Evolutionary conservation across 1,140 invertebrate genomes (phyloP).

Genomic region (Eriosoma lanigerum): DNA sequence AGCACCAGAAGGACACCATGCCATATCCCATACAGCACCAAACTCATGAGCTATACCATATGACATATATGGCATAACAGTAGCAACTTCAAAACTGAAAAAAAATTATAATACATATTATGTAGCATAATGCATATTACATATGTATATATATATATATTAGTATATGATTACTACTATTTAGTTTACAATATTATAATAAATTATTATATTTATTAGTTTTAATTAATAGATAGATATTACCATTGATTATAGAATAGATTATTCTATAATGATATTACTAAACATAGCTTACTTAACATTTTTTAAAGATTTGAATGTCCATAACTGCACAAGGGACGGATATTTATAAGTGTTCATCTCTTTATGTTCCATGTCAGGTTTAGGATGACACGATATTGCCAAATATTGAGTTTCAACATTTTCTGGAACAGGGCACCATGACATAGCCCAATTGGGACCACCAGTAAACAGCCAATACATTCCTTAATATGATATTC

Average conservation of each 20-base stretch:
- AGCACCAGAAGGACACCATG: slow-evolving; percentile 76
- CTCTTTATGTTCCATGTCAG: slow-evolving; percentile 59
- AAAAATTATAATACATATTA: no score
- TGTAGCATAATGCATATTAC: not conserved
- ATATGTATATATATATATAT: not conserved
- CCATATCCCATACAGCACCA: slow-evolving; percentile 70
- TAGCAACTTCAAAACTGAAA: not conserved
- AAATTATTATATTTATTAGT: no score
- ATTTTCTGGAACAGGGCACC: slow-evolving; percentile 60
- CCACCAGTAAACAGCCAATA: slow-evolving; percentile 63
- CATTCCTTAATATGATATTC: slow-evolving; percentile 10
- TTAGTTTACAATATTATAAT: not conserved
- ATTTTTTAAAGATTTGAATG: slow-evolving; percentile 60
- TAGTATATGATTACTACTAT: not conserved
- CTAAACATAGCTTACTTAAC: slow-evolving; percentile 55
- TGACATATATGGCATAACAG: slow-evolving; percentile 28
- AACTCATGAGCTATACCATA: slow-evolving; percentile 63
- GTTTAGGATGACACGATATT: slow-evolving; percentile 60
- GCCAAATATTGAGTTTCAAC: slow-evolving; percentile 60
- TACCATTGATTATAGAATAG: no score
- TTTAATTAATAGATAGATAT: no score
- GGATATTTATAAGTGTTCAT: slow-evolving; percentile 58
- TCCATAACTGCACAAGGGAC: slow-evolving; percentile 66
- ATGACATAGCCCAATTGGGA: slow-evolving; percentile 64
- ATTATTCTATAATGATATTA: no score